These are phyloP conservation scores for Calameuta filiformis DNA, from an alignment of 2,888 invertebrate genomes.

Conservation along the genomic window DNA sequence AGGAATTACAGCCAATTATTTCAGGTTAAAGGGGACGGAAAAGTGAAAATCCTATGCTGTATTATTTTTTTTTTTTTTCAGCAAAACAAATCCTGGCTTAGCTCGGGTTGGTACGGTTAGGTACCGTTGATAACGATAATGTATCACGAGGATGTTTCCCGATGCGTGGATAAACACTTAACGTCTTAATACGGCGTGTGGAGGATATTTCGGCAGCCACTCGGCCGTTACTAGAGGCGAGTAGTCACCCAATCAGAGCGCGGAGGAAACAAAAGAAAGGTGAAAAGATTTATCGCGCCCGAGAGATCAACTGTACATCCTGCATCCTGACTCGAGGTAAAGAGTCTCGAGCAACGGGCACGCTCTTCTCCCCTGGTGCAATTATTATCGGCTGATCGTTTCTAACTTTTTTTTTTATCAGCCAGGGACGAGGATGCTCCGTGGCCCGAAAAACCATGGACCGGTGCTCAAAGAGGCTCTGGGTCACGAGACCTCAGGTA, in stretches of 20 bases:
- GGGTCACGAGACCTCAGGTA: background rate
- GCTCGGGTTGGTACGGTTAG: background rate
- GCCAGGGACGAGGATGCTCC: conserved; percentile 15
- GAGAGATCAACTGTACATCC: conserved; percentile 48
- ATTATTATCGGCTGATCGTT: conserved; percentile 41
- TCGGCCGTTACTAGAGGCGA: conserved; percentile 42
- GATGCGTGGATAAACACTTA: conserved; percentile 4
- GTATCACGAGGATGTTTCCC: background rate
- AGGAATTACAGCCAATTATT: background rate
- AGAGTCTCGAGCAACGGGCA: conserved; percentile 2
- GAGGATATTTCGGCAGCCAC: conserved; percentile 28
- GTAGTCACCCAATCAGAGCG: conserved; percentile 63
- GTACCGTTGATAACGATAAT: background rate
- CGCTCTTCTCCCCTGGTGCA: conserved; percentile 17
- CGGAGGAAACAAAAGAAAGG: conserved; percentile 65
- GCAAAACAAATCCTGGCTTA: background rate
- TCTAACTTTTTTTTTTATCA: conserved; percentile 16
- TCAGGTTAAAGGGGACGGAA: background rate
- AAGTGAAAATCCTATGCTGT: background rate
- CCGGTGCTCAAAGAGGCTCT: conserved; percentile 36
- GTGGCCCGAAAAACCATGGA: conserved; percentile 34
- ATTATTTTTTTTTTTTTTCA: background rate
- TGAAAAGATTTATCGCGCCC: conserved; percentile 59
- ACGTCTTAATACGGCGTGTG: conserved; percentile 17
- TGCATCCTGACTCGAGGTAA: conserved; percentile 27